These are phyloP conservation scores for Macrotus californicus DNA, from an alignment of 2,113 vertebrate genomes.

Conservation along the genomic window DNA sequence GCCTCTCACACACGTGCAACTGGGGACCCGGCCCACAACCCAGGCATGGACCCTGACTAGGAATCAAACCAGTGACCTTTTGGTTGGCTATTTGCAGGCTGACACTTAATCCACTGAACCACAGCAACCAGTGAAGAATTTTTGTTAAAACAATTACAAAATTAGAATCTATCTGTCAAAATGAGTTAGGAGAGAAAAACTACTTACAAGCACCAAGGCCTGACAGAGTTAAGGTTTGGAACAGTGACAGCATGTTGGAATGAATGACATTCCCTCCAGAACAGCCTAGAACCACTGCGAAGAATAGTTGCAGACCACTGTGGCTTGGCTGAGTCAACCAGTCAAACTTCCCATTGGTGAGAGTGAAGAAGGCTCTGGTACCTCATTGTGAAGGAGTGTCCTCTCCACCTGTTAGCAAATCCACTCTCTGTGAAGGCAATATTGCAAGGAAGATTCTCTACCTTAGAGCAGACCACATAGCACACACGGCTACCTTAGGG, in stretches of 20 bases:
- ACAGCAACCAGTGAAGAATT: too few species aligned
- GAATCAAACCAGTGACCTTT: too few species aligned
- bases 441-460: not conserved
- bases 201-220: not conserved
- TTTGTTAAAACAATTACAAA: not conserved
- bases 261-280: not conserved
- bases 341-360: not conserved
- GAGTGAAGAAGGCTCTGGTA: not conserved
- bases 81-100: too few species aligned
- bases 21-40: too few species aligned
- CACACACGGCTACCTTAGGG: rapidly evolving
- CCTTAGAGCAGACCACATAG: not conserved
- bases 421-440: not conserved
- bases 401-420: not conserved
- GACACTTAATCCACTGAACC: too few species aligned
- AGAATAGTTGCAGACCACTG: not conserved
- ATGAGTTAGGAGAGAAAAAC: not conserved
- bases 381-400: not conserved
- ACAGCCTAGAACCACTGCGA: not conserved
- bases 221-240: not conserved
- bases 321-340: not conserved
- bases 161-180: not conserved
- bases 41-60: too few species aligned
- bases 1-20: too few species aligned
- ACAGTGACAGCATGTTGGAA: not conserved